phyloP scores from a whole-genome alignment of 1,140 invertebrate genomes.

The Phthorimaea operculella region DNA sequence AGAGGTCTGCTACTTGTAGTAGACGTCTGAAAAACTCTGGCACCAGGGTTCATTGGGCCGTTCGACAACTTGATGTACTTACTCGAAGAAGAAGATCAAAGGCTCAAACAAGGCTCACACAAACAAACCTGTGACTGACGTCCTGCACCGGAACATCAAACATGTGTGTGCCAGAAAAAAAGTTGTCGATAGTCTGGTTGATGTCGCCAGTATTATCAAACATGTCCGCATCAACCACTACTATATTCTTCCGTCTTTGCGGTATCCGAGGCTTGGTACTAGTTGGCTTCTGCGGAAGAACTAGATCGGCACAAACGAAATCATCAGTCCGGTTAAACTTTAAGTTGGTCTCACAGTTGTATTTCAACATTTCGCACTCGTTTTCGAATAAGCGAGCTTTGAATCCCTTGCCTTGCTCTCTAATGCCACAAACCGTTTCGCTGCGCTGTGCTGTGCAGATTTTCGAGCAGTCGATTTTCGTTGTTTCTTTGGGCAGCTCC shows the following conservation, averaged over 20 bases:
- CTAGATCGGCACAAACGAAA: no score
- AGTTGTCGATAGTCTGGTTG: constrained; percentile 42
- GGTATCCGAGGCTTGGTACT: no score
- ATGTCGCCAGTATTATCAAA: constrained; percentile 28
- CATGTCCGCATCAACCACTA: constrained; percentile 33
- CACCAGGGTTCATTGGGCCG: no score
- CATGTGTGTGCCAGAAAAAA: constrained; percentile 46
- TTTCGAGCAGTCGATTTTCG: background rate
- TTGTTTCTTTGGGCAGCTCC: background rate
- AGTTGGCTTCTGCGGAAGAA: no score
- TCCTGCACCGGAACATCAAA: constrained; percentile 40
- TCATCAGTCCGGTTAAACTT: no score
- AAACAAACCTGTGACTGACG: background rate
- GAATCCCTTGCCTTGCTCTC: background rate
- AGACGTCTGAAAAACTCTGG: no score
- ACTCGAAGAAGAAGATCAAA: no score
- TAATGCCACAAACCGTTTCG: background rate
- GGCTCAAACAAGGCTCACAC: no score
- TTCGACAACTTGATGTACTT: no score
- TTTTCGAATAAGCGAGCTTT: background rate
- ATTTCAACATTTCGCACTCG: background rate
- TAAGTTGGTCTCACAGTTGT: background rate
- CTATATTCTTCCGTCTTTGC: constrained; percentile 22
- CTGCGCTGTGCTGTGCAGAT: no score
- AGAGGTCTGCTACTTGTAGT: no score